Evolutionary conservation across 2,113 vertebrate genomes (phyloP).

Genomic region (Burhinus bistriatus): DNA sequence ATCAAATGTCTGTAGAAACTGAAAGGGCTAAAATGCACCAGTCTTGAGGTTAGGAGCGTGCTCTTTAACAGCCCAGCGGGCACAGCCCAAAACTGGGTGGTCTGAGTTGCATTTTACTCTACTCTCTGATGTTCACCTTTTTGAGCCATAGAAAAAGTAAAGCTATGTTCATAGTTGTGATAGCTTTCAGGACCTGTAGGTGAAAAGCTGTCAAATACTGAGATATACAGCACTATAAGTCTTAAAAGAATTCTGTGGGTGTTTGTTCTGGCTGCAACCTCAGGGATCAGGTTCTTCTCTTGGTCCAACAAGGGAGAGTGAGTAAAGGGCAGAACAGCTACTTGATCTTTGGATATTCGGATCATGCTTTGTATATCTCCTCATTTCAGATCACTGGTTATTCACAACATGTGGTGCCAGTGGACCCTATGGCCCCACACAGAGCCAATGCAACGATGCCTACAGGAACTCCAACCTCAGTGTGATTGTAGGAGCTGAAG

Average conservation of each 20-base stretch:
- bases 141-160: background rate
- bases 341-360: background rate
- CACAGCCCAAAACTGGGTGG: background rate
- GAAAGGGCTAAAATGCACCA: background rate
- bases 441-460: slow-evolving; percentile 90
- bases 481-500: slow-evolving; percentile 84
- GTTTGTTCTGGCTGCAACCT: background rate
- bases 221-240: background rate
- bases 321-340: background rate
- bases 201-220: background rate
- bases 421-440: slow-evolving; percentile 89
- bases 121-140: background rate
- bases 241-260: background rate
- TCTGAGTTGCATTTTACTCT: background rate
- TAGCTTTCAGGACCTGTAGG: background rate
- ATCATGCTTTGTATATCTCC: background rate
- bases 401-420: slow-evolving; percentile 93
- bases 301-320: background rate
- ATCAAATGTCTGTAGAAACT: background rate
- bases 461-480: slow-evolving; percentile 90
- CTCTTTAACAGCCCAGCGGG: background rate
- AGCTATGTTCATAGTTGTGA: background rate
- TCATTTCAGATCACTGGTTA: slow-evolving; percentile 81
- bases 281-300: background rate
- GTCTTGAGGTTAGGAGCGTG: background rate